Base-by-base conservation (phyloP, 2,113 vertebrate species). In the Phainopepla nitens region DNA sequence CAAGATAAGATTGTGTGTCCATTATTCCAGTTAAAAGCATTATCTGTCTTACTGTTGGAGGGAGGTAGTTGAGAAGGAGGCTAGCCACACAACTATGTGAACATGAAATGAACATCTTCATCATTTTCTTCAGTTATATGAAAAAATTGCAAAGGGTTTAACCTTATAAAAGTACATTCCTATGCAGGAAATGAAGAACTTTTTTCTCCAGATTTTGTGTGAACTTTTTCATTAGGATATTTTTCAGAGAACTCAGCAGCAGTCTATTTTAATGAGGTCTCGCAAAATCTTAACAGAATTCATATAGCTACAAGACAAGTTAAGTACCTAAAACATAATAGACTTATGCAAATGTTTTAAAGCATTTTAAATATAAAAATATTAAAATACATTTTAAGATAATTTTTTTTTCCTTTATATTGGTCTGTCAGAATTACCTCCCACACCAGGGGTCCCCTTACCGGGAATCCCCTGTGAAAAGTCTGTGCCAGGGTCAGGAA, bases 221-320 rank as follows among this genome's bases (percentile, higher is more conserved):
- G 75, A 87, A 78, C 29, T 81, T 89, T 80, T 97, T 96, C 62
- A 94, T 94, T 95, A 96, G 29, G 53, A 42, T 72, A 62, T 92
- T 96, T 66, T 92, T 94, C 89, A 96, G 82, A 90, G 66, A 95
- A 94, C 84, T 95, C 93, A 96, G 73, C 72, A 97, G 82, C 42
- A 93, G n/a, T 66, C 78, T 92, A 47, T 93, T 95, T 94, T 95
- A 98, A 97, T 97, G 94, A 97, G 25, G 51, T 87, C 95, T 96
- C 92, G 97, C 94, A 96, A 87, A 93, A 82, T 85, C 45, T 93
- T 95, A 96, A 96, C 69, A 79, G 60, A 83, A 96, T 96, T 91
- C 87, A 31, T 85, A 70, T 80, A 91, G 68, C n/a, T 96, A 45
- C 68, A 75, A 86, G 93, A 94, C 72, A 90, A 93, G 16, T 25